Conservation (phyloP, 2,888 invertebrate species). For the Tridacna gigas region DNA sequence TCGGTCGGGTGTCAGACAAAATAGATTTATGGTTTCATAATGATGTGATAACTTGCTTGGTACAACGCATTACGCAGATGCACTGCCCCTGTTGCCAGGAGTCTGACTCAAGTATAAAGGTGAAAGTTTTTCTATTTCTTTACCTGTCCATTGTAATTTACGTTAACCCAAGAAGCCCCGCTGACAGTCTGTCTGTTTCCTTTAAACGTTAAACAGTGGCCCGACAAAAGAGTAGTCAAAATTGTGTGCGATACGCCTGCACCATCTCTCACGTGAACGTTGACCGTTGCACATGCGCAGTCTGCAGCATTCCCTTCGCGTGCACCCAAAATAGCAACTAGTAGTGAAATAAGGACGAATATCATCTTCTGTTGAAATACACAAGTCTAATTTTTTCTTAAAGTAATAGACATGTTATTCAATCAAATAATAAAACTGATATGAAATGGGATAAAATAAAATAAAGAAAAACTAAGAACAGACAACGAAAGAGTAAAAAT, state of each 20-base stretch:
- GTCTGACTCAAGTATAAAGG: no score
- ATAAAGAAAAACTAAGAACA: no score
- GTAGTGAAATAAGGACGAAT: neutral
- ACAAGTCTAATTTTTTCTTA: neutral
- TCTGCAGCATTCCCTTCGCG: constrained; percentile 30
- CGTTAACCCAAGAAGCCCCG: constrained; percentile 61
- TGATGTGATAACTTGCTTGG: no score
- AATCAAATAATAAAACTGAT: no score
- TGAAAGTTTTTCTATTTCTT: neutral
- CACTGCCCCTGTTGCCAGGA: no score
- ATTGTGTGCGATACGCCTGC: constrained; percentile 64
- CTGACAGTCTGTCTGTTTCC: constrained; percentile 46
- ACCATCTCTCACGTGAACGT: constrained; percentile 67
- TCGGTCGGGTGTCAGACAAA: no score
- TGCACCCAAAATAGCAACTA: neutral
- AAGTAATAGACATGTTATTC: no score
- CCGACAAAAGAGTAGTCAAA: constrained; percentile 50
- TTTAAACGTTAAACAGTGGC: constrained; percentile 62
- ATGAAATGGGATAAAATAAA: no score
- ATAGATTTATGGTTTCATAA: no score
- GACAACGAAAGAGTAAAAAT: no score
- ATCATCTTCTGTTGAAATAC: neutral
- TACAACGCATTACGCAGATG: no score
- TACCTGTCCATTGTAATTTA: constrained; percentile 58
- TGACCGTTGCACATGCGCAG: constrained; percentile 68